Base-by-base conservation (phyloP, 2,888 invertebrate species). In the Muschampia plurimacula region DNA sequence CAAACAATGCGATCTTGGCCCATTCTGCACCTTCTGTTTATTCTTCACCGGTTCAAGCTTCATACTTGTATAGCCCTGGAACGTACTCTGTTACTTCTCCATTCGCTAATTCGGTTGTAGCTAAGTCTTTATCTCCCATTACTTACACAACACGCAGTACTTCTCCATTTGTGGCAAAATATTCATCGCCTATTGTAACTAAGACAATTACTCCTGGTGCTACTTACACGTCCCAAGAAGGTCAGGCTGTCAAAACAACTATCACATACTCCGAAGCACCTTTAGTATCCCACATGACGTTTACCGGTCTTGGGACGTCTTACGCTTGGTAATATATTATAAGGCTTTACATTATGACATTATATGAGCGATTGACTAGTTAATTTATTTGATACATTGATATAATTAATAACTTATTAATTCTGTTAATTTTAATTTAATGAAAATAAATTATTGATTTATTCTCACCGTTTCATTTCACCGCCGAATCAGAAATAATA, bases 341-440 rank as follows among this genome's bases (percentile, higher is more conserved):
- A 52, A 52, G 15, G 2, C n/a, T 69, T 76, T 77, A 76, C 75
- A 46, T 49, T 76, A 75, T 65, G 65, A 69, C 69, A 74, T 78
- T 78, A 74, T 74, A 79, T 78, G 82, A 81, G 85, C 85, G 86
- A 86, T 85, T 87, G 86, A 86, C 85, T 83, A 77, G 80, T 80
- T 80, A 75, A 72, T 77, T 79, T 78, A 79, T 79, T 77, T 77
- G 69, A 68, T 75, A 67, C 36, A 12, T 65, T 9, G 36, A 62
- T 74, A 75, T 74, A 68, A 75, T 70, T 71, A 59, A 59, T 73
- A n/a, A 62, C 8, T 73, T 70, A 72, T 69, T 73, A 67, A 71
- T 71, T 73, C 22, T 12, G 13, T 46, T 22, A n/a, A 32, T 46
- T 36, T 32, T 65, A 28, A n/a, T 22, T 64, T 46, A 46, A 15